A percentile compares a stretch with the other conserved stretches of the same genome.
Conservation (phyloP, 2,888 invertebrate genomes). For the Pterobdella sp. region DNA sequence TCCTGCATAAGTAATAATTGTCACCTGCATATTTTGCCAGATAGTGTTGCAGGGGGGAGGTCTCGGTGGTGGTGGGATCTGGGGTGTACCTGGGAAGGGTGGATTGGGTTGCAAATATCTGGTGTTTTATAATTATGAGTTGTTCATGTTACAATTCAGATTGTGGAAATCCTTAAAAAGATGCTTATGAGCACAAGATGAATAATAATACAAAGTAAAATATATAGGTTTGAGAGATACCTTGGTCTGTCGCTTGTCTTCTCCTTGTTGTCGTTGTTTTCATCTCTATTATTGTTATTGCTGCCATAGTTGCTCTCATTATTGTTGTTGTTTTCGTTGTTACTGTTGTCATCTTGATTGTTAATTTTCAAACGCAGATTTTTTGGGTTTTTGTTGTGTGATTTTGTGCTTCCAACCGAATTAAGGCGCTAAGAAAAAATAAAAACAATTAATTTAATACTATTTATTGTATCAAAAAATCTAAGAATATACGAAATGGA, state of each 20-base stretch:
- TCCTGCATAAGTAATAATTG: too few relatives aligned
- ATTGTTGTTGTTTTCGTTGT: conserved; percentile 12
- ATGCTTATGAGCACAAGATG: not conserved
- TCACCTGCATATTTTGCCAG: too few relatives aligned
- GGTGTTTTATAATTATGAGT: not conserved
- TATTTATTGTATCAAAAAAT: too few relatives aligned
- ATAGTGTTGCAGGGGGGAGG: too few relatives aligned
- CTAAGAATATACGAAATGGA: too few relatives aligned
- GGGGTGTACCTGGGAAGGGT: conserved; percentile 22
- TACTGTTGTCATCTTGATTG: too few relatives aligned
- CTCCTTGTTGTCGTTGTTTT: not conserved
- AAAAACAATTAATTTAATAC: too few relatives aligned
- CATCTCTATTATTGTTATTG: not conserved
- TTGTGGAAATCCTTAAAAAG: not conserved
- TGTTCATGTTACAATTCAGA: not conserved
- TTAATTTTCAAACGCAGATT: too few relatives aligned
- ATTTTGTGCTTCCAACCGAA: too few relatives aligned
- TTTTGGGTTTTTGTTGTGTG: too few relatives aligned
- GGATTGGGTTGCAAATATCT: not conserved
- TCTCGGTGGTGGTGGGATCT: conserved; percentile 15
- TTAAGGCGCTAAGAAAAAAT: too few relatives aligned
- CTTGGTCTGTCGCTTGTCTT: not conserved
- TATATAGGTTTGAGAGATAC: not conserved
- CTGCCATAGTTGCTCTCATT: not conserved
- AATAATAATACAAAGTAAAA: not conserved